A percentile compares a stretch with the other conserved stretches of the same genome.
These are phyloP conservation scores for Scortum barcoo DNA, from an alignment of 2,113 vertebrate genomes.

Conservation along the genomic window DNA sequence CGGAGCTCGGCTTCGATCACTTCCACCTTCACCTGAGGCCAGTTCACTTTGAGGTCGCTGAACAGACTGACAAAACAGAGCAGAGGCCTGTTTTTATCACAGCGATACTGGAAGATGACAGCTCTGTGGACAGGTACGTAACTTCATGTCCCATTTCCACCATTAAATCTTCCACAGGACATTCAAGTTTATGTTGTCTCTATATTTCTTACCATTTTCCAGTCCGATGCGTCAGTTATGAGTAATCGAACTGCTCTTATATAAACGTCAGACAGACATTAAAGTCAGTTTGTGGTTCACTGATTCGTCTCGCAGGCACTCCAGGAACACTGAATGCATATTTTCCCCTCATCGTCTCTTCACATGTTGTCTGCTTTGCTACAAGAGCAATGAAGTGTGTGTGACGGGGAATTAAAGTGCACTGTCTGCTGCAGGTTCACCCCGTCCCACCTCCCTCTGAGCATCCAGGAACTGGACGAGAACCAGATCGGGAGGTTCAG, in stretches of 20 bases:
- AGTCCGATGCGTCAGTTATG: no score
- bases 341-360: background rate
- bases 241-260: background rate
- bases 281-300: background rate
- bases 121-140: slow-evolving; percentile 80
- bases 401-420: background rate
- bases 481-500: slow-evolving; percentile 85
- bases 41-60: slow-evolving; percentile 80
- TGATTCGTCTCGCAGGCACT: background rate
- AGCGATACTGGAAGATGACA: slow-evolving; percentile 75
- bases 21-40: slow-evolving; percentile 85
- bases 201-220: no score
- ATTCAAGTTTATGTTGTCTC: no score
- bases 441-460: slow-evolving; percentile 77
- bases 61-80: slow-evolving; percentile 71
- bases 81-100: slow-evolving; percentile 79
- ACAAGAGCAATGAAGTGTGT: background rate
- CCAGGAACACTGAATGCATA: background rate
- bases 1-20: slow-evolving; percentile 81
- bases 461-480: slow-evolving; percentile 84
- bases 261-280: background rate
- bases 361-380: slow-evolving; percentile 7
- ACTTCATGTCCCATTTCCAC: background rate
- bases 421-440: slow-evolving; percentile 75
- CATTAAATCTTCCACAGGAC: background rate